Conservation (phyloP, 2,797 vertebrate genomes). For the Dallia pectoralis region DNA sequence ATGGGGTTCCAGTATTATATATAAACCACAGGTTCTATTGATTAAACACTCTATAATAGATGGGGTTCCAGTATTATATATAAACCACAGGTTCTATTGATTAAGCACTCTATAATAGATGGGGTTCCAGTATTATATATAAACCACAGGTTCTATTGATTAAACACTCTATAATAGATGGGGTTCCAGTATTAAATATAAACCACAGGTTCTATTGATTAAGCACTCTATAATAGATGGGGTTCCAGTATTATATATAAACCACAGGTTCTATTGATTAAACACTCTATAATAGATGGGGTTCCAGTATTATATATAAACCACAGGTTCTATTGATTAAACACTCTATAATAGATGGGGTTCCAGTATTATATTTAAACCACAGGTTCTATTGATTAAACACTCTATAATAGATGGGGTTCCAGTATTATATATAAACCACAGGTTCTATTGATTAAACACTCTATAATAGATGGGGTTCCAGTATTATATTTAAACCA, state of each 20-base stretch:
- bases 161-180: background rate
- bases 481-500: background rate
- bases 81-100: background rate
- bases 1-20: background rate
- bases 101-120: background rate
- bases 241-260: background rate
- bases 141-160: background rate
- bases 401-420: background rate
- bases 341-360: background rate
- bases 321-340: background rate
- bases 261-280: background rate
- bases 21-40: background rate
- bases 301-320: background rate
- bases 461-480: background rate
- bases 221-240: background rate
- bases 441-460: background rate
- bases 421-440: background rate
- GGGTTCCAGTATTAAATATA: background rate
- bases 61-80: background rate
- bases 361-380: background rate
- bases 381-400: background rate
- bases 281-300: background rate
- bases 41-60: background rate
- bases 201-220: background rate
- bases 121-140: background rate